Base-by-base conservation (phyloP, 2,113 vertebrate species). In the Cynopterus brachyotis region DNA sequence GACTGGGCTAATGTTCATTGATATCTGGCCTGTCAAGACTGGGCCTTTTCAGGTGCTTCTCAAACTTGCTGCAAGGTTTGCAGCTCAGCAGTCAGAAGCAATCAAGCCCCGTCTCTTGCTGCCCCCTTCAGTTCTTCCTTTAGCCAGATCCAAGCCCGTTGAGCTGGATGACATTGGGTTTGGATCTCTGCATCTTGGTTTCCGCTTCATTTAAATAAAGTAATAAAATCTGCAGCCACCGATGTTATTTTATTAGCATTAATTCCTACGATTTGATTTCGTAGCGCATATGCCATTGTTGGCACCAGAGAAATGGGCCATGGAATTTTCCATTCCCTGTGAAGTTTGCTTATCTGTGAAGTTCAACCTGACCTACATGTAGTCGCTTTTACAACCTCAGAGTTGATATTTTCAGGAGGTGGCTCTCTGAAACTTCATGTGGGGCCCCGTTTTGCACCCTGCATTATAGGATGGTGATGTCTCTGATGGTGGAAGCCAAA, bases 231-330 rank as follows among this genome's bases (percentile, higher is more conserved):
- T 67, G 42, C 3, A 11, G n/a, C 82, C 35, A 9, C 42, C 42
- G 83, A 22, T 22, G 17, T 50, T 50, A 50, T 50, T 73, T 53
- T 66, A 0, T 84, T 26, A 55, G 47, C 64, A 5, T 64, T 28
- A 30, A 22, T n/a, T 72, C 72, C 69, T 35, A 2, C 28, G 66
- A 12, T 50, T 42, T 67, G 50, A n/a, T 79, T 93, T 94, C 72
- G 67, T 13, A 0, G 4, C 24, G 40, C 1, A 0, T 0, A 0
- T 20, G 57, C 35, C 13, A 0, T 79, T 81, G 16, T 50, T 40
- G 40, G 59, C 55, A 32, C 47, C 11, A 0, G 75, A 70, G 75
- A 78, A 64, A 37, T 20, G n/a, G 67, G 24, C 37, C 10, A 4
- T 15, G 19, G 79, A 4, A 9, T 73, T 24, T 53, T 35, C 5